Conservation (phyloP, 2,113 vertebrate genomes). For the Lophochroa leadbeateri region DNA sequence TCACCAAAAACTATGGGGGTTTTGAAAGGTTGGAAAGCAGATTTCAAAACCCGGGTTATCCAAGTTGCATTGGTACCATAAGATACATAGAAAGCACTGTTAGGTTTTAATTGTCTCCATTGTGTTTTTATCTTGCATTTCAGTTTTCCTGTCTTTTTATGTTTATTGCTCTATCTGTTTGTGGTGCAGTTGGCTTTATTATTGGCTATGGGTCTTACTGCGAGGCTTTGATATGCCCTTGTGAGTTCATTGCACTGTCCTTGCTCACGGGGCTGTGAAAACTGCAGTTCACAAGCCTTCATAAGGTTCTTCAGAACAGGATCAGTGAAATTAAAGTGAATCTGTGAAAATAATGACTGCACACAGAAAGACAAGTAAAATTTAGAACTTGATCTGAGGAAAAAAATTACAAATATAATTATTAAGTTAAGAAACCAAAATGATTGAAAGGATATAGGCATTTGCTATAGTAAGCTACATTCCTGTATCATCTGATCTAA, state of each 20-base stretch:
- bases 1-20: rapidly evolving
- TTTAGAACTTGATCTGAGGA: not conserved
- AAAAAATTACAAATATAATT: not conserved
- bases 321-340: not conserved
- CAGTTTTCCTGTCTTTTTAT: not conserved
- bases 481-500: not conserved
- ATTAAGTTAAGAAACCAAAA: not conserved
- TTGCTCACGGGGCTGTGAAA: not conserved
- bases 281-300: not conserved
- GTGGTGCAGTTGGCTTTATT: not conserved
- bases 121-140: not conserved
- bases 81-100: not conserved
- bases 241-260: not conserved
- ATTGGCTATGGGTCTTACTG: not conserved
- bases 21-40: not conserved
- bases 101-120: not conserved
- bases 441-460: not conserved
- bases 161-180: not conserved
- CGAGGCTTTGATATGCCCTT: not conserved
- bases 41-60: not conserved
- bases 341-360: not conserved
- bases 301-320: not conserved
- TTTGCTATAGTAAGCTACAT: not conserved
- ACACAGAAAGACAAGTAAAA: not conserved
- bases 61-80: not conserved